phyloP scores from a whole-genome alignment of 2,797 vertebrate genomes.

The Sylvilagus floridanus region DNA sequence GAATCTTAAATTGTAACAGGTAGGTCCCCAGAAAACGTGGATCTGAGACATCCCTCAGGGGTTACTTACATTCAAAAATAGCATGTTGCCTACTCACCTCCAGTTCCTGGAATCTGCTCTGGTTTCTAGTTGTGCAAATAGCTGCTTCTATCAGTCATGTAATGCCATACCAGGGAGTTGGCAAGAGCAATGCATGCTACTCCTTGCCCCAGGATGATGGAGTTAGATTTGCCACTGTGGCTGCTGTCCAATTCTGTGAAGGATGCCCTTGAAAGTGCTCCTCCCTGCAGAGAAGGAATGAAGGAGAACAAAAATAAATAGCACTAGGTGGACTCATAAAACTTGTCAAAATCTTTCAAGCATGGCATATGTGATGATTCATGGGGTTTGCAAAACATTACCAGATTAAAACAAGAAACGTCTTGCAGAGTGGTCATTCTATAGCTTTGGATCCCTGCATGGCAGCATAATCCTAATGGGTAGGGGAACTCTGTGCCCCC shows the following conservation, averaged over 20 bases:
- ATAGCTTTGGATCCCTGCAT: background rate
- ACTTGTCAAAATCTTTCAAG: constrained; percentile 64
- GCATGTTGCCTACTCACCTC: background rate
- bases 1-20: background rate
- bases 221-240: constrained; percentile 56
- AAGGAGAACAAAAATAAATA: constrained; percentile 73
- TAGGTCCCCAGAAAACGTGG: background rate
- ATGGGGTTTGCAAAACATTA: constrained; percentile 68
- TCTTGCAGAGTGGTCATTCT: background rate
- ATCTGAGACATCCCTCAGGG: background rate
- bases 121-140: constrained; percentile 56
- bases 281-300: constrained; percentile 64
- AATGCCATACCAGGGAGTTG: constrained; percentile 29
- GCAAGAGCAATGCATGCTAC: constrained; percentile 26
- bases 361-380: constrained; percentile 64
- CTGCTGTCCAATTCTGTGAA: constrained; percentile 61
- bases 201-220: constrained; percentile 55
- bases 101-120: constrained; percentile 12
- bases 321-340: constrained; percentile 71
- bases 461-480: background rate
- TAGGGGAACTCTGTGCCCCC: background rate
- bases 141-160: constrained; percentile 31
- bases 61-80: constrained; percentile 58
- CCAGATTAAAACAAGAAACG: constrained; percentile 65
- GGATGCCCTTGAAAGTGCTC: constrained; percentile 60